Evolutionary conservation across 2,113 vertebrate genomes (phyloP), one percentile per base, ranked within the genome.

Genomic region (Apteryx owenii): DNA sequence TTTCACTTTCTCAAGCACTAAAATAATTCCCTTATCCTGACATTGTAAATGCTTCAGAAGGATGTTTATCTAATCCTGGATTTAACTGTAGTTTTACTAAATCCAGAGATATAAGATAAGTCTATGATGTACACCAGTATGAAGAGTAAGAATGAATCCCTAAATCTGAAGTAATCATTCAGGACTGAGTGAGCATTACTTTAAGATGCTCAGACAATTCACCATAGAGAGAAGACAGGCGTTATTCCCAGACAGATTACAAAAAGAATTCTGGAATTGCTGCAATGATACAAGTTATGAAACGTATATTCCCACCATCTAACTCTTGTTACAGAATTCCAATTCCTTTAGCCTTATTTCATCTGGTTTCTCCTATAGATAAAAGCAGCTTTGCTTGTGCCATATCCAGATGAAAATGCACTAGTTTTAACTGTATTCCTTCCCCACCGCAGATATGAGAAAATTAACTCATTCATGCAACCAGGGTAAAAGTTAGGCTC

Each of bases 151-250:
- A 90, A 85, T 25, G 7, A 94, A 88, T 64, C 26, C 26, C 38
- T 84, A 78, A 86, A 88, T 84, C 75, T 65, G 81, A 75, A 76
- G 62, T 44, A 93, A 89, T 93, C 44, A 66, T 81, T 61, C 65
- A 53, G n/a, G 36, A 81, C 65, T 48, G 46, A 86, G 17, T 7
- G 10, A 31, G 20, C 50, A 75, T 79, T 84, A 40, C 21, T 61
- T 7, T 17, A 4, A 95, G 54, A 90, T 79, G 46, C 42, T 94
- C 61, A 61, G 60, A 68, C 33, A 96, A 78, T 56, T 71, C 51
- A 54, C 28, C 28, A 64, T 29, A 48, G 5, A 81, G 46, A 93
- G 58, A 89, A 72, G 22, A 83, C n/a, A 78, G 38, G 15, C 25
- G 84, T 92, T 90, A 87, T 16, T 90, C 10, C 25, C n/a, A 71